Evolutionary conservation across 2,113 vertebrate genomes (phyloP).

Genomic region (Plectropomus leopardus): DNA sequence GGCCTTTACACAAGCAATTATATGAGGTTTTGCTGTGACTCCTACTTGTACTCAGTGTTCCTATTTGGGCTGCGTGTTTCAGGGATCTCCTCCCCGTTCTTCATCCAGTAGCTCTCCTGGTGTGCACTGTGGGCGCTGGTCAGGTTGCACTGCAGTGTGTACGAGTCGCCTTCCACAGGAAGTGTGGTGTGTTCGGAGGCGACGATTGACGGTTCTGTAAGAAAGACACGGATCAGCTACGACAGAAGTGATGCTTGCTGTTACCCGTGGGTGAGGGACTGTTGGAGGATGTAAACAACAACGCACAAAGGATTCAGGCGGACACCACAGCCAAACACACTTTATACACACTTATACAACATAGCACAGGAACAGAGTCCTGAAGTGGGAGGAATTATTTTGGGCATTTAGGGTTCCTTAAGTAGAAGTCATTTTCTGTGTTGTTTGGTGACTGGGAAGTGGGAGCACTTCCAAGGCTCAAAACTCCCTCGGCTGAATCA

Average conservation of each 20-base stretch:
- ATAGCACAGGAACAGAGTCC: slow-evolving; percentile 15
- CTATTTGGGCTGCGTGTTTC: slow-evolving; percentile 79
- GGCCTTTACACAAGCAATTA: no score
- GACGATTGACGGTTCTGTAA: slow-evolving; percentile 93
- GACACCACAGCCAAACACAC: slow-evolving; percentile 13
- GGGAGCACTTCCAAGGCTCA: not conserved
- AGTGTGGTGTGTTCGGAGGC: slow-evolving; percentile 88
- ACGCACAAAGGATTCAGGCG: slow-evolving; percentile 21
- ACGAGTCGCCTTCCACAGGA: slow-evolving; percentile 62
- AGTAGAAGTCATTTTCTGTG: slow-evolving; percentile 22
- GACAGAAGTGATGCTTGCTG: slow-evolving; percentile 4
- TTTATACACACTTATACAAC: slow-evolving; percentile 2
- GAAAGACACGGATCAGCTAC: slow-evolving; percentile 58
- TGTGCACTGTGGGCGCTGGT: slow-evolving; percentile 83
- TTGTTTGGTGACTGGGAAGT: slow-evolving; percentile 10
- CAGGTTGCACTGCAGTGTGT: slow-evolving; percentile 95
- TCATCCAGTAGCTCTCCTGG: slow-evolving; percentile 92
- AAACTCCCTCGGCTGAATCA: slow-evolving; percentile 13
- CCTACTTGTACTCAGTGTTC: slow-evolving; percentile 90
- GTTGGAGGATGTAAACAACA: slow-evolving; percentile 31
- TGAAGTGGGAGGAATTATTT: slow-evolving; percentile 47
- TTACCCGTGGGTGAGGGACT: slow-evolving; percentile 16
- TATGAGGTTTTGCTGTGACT: not conserved
- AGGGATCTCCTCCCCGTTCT: slow-evolving; percentile 91
- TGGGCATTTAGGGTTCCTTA: not conserved